Evolutionary conservation across 2,888 invertebrate genomes (phyloP).

Genomic region (Arrhopalites spinosus): DNA sequence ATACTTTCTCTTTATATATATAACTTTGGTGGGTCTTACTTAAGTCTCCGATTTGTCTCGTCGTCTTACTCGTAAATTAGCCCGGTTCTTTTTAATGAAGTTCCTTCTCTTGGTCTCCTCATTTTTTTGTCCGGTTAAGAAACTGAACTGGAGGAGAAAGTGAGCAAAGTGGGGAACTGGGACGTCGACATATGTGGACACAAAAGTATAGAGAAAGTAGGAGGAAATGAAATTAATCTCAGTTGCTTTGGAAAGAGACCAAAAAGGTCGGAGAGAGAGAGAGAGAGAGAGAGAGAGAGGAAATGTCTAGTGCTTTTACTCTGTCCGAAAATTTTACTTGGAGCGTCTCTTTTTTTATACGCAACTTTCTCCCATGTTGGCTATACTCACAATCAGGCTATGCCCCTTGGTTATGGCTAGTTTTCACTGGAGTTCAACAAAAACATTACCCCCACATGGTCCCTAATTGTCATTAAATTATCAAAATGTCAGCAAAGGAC

Average conservation of each 20-base stretch:
- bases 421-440: background rate
- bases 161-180: background rate
- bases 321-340: background rate
- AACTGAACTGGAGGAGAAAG: conserved; percentile 14
- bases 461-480: background rate
- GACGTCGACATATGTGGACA: background rate
- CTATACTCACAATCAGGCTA: too few relatives aligned
- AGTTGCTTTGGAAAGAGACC: conserved; percentile 15
- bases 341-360: background rate
- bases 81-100: conserved; percentile 15
- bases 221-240: conserved; percentile 28
- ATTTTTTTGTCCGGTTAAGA: background rate
- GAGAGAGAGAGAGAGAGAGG: too few relatives aligned
- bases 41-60: background rate
- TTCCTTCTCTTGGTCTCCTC: background rate
- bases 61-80: conserved; percentile 9
- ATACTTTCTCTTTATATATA: too few relatives aligned
- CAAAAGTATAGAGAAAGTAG: conserved; percentile 15
- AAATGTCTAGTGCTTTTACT: background rate
- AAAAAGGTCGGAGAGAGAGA: conserved; percentile 4
- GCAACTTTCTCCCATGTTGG: background rate
- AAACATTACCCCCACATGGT: too few relatives aligned
- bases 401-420: background rate
- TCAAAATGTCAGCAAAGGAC: background rate
- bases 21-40: too few relatives aligned